Evolutionary conservation across 1,140 invertebrate genomes (phyloP).

Genomic region (Microplitis mediator): DNA sequence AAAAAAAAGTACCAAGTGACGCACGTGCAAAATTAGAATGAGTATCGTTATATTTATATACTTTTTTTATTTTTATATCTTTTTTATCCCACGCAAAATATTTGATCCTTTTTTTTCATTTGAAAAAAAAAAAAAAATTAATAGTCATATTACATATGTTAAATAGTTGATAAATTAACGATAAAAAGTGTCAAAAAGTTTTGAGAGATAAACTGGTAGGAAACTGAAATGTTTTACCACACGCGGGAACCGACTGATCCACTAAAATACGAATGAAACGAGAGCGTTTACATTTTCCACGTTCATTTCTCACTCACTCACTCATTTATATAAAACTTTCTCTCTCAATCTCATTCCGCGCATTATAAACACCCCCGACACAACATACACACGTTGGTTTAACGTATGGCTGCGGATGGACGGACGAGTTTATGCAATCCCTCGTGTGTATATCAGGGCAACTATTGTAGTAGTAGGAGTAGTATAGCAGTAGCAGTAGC

Average conservation of each 20-base stretch:
- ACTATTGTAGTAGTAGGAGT: neutral
- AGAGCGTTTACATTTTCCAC: slow-evolving; percentile 16
- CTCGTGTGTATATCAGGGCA: slow-evolving; percentile 27
- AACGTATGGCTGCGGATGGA: neutral
- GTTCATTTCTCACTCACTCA: neutral
- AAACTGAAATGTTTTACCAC: slow-evolving; percentile 55
- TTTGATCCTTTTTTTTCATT: too few species aligned
- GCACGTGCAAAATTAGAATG: neutral
- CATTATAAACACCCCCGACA: slow-evolving; percentile 16
- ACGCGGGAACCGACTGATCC: slow-evolving; percentile 50
- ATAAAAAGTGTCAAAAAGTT: slow-evolving; percentile 10
- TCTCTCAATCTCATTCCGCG: slow-evolving; percentile 16
- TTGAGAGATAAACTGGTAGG: slow-evolving; percentile 36
- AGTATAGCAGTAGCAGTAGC: too few species aligned
- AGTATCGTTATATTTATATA: neutral
- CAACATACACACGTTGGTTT: slow-evolving; percentile 20
- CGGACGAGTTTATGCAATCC: slow-evolving; percentile 18
- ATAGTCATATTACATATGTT: too few species aligned
- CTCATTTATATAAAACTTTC: neutral
- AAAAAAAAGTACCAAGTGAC: neutral
- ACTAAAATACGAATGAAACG: slow-evolving; percentile 19
- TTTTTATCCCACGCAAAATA: neutral
- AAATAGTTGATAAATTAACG: neutral
- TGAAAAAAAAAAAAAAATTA: neutral
- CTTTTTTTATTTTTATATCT: neutral